A percentile compares a stretch with the other conserved stretches of the same genome.
Evolutionary conservation across 2,797 vertebrate genomes (phyloP).

Genomic region (Podargus strigoides): DNA sequence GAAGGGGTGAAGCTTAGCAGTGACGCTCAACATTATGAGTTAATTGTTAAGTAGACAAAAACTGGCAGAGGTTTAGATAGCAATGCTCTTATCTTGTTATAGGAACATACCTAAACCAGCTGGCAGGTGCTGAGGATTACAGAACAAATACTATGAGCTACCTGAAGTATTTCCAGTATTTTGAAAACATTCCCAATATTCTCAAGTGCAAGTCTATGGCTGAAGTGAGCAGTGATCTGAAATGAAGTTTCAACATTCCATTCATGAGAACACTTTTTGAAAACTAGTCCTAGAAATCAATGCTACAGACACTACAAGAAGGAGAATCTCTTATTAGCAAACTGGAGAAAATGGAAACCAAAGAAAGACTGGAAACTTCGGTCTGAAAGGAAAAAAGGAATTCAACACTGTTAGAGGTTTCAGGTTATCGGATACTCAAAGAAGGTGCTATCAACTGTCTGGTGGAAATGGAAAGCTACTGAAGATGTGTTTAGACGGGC

Average conservation of each 20-base stretch:
- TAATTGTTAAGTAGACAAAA: background rate
- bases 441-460: background rate
- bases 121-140: background rate
- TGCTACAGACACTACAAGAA: background rate
- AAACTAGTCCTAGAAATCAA: background rate
- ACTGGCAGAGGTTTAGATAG: background rate
- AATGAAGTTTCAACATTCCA: background rate
- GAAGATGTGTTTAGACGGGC: background rate
- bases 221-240: background rate
- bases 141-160: background rate
- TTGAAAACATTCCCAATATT: background rate
- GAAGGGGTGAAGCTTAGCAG: background rate
- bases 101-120: background rate
- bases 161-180: background rate
- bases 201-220: background rate
- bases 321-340: background rate
- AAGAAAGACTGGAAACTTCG: background rate
- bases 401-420: background rate
- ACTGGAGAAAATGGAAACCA: background rate
- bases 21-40: background rate
- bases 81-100: background rate
- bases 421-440: background rate
- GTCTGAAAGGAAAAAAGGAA: background rate
- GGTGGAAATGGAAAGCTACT: background rate
- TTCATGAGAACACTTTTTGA: background rate